Evolutionary conservation across 2,888 invertebrate genomes (phyloP).

Genomic region (Gymnocheta viridis): DNA sequence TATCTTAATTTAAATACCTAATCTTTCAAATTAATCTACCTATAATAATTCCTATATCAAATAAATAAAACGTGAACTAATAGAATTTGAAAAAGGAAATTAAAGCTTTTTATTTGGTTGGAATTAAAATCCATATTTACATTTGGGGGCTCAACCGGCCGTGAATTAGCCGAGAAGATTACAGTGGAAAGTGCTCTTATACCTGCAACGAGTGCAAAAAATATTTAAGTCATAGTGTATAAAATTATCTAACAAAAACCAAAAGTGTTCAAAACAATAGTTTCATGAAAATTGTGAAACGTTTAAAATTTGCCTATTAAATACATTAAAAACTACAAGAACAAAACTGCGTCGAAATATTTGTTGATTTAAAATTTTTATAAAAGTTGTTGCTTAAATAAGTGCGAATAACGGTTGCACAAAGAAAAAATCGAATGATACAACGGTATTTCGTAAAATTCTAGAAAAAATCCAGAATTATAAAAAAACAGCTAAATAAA

Average conservation of each 20-base stretch:
- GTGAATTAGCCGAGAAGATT: not conserved
- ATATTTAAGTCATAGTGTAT: not conserved
- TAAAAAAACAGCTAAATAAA: too few species aligned
- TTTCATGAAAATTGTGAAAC: not conserved
- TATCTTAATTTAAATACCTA: not conserved
- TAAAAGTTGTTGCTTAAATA: not conserved
- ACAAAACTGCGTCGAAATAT: too few species aligned
- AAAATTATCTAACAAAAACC: not conserved
- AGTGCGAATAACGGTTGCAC: not conserved
- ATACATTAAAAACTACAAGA: not conserved
- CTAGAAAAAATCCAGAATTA: not conserved
- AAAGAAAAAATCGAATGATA: too few species aligned
- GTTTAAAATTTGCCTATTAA: not conserved
- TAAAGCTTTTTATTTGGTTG: not conserved
- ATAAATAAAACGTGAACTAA: not conserved
- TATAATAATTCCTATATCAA: not conserved
- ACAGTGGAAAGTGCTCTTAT: too few species aligned
- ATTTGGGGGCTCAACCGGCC: constrained; percentile 9
- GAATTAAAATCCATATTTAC: not conserved
- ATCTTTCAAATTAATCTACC: too few species aligned
- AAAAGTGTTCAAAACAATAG: not conserved
- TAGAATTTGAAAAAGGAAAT: not conserved
- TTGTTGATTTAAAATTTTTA: not conserved
- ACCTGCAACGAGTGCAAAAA: not conserved
- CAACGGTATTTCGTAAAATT: not conserved